Evolutionary conservation across 2,888 invertebrate species (phyloP).

Genomic region (Macrosoma leucophasiata): DNA sequence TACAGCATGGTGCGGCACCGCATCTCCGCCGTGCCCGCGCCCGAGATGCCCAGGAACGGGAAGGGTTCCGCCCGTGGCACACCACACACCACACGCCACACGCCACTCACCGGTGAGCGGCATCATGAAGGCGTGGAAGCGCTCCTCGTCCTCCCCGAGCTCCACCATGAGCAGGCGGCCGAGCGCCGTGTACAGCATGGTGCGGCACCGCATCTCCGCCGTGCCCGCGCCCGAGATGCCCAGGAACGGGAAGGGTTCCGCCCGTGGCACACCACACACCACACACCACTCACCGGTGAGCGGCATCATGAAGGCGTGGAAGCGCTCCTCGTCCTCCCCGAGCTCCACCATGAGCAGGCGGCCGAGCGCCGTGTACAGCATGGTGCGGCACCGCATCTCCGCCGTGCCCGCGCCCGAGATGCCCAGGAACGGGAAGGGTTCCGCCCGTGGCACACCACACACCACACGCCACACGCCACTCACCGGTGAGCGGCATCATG

Average conservation of each 20-base stretch:
- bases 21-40: constrained; percentile 91
- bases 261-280: too few relatives aligned
- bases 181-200: constrained; percentile 97
- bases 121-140: constrained; percentile 97
- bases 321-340: constrained; percentile 97
- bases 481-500: constrained; percentile 94
- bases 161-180: constrained; percentile 97
- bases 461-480: too few relatives aligned
- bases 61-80: constrained; percentile 99
- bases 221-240: constrained; percentile 83
- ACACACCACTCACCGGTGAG: constrained; percentile 80
- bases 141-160: constrained; percentile 96
- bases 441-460: too few relatives aligned
- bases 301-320: constrained; percentile 97
- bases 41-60: constrained; percentile 90
- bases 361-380: constrained; percentile 98
- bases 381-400: constrained; percentile 96
- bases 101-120: constrained; percentile 85
- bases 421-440: constrained; percentile 98
- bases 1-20: constrained; percentile 97
- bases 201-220: constrained; percentile 95
- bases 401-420: constrained; percentile 81
- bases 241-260: constrained; percentile 98
- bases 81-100: too few relatives aligned
- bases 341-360: constrained; percentile 96